Evolutionary conservation across 2,113 vertebrate genomes (phyloP).

Genomic region (Accipiter cooperii): DNA sequence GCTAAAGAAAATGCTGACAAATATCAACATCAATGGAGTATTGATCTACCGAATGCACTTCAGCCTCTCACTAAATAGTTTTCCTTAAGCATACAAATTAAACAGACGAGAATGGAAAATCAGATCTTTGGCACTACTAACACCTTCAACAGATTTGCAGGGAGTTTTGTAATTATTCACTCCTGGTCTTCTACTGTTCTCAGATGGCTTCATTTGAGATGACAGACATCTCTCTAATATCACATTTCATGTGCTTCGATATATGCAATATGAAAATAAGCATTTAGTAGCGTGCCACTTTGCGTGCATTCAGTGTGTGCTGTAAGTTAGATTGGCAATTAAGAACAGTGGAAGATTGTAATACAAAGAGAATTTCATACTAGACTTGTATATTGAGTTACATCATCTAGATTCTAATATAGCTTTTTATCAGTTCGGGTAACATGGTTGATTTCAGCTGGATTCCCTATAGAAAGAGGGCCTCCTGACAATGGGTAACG

Average conservation of each 20-base stretch:
- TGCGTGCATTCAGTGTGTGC: background rate
- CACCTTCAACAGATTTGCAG: background rate
- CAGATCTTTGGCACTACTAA: background rate
- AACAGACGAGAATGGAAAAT: background rate
- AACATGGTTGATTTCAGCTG: background rate
- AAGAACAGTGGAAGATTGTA: background rate
- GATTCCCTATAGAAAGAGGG: background rate
- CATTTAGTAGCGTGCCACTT: background rate
- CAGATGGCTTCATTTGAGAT: background rate
- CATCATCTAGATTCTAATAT: background rate
- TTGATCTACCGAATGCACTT: constrained; percentile 55
- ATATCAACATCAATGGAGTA: constrained; percentile 48
- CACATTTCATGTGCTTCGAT: background rate
- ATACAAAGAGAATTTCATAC: background rate
- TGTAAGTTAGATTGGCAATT: background rate
- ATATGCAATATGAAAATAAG: background rate
- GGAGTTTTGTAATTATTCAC: background rate
- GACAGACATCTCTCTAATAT: background rate
- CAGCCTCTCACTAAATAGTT: constrained; percentile 44
- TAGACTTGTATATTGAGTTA: background rate
- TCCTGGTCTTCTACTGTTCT: background rate
- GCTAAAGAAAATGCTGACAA: constrained; percentile 62
- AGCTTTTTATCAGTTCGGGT: background rate
- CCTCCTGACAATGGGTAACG: background rate
- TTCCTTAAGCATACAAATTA: constrained; percentile 61